A percentile compares a stretch with the other conserved stretches of the same genome.
Conservation (phyloP, 2,797 vertebrate species). For the Notamacropus eugenii region DNA sequence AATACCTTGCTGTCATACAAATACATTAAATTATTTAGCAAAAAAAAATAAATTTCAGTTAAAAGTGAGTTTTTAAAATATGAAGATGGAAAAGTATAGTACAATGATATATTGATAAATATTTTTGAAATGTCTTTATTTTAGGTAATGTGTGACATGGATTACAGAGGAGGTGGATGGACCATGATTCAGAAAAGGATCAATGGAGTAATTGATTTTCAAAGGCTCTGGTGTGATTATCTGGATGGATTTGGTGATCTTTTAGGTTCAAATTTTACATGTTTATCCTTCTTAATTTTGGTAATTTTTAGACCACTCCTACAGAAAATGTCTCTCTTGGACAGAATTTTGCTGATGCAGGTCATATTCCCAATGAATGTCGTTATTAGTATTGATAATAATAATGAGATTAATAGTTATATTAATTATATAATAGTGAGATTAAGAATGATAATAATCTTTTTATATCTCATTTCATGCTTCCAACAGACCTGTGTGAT, state of each 20-base stretch:
- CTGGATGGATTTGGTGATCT: conserved; percentile 93
- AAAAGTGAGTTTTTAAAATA: conserved; percentile 32
- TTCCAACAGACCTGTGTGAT: not conserved
- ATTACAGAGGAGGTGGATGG: conserved; percentile 95
- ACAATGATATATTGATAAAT: not conserved
- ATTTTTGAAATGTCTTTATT: conserved; percentile 56
- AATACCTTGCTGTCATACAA: conserved; percentile 9
- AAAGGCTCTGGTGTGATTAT: conserved; percentile 92
- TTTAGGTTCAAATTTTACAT: conserved; percentile 86
- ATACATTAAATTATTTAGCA: not conserved
- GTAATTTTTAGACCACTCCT: not conserved
- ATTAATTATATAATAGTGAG: not conserved
- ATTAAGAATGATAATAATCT: not conserved
- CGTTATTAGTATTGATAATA: not conserved
- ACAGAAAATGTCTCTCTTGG: not conserved
- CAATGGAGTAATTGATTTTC: conserved; percentile 90
- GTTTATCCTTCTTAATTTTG: conserved; percentile 17
- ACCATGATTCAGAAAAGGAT: conserved; percentile 93
- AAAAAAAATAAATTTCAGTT: conserved; percentile 18
- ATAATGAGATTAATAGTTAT: not conserved
- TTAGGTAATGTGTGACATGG: conserved; percentile 97
- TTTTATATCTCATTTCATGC: not conserved
- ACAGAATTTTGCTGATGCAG: conserved; percentile 37
- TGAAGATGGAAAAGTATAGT: conserved; percentile 31
- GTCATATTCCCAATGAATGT: conserved; percentile 16